A percentile compares a stretch with the other conserved stretches of the same genome.
Conservation (phyloP, 2,113 vertebrate genomes). For the Emydocephalus ijimae region DNA sequence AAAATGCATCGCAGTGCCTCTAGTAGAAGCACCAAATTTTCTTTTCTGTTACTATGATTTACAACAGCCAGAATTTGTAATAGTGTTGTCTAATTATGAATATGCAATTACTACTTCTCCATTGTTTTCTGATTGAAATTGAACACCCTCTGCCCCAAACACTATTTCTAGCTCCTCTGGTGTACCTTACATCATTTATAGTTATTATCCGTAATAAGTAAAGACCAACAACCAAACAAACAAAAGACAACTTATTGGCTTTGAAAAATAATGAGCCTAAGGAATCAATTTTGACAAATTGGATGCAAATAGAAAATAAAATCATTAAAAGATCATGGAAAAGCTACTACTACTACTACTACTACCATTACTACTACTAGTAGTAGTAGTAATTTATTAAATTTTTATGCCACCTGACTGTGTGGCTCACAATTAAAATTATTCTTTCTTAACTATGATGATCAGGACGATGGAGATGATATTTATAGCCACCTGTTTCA, state of each 20-base stretch:
- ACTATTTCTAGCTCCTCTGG: not conserved
- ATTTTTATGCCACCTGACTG: not conserved
- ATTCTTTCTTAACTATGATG: not conserved
- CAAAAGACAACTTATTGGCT: not conserved
- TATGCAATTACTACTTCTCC: constrained; percentile 12
- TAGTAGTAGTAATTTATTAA: not conserved
- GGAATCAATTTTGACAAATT: not conserved
- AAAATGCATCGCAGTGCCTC: constrained; percentile 18
- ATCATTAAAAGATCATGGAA: not conserved
- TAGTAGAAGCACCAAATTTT: constrained; percentile 28
- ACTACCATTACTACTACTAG: not conserved
- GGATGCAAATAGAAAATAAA: not conserved
- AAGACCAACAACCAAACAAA: not conserved
- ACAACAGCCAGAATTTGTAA: not conserved
- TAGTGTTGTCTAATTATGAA: constrained; percentile 16
- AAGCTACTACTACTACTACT: not conserved
- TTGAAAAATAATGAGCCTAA: not conserved
- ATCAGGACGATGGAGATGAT: not conserved
- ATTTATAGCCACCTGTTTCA: not conserved
- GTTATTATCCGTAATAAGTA: not conserved
- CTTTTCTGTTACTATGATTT: constrained; percentile 18
- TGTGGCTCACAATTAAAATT: not conserved
- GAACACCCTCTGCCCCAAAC: not conserved
- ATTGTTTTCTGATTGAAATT: constrained; percentile 22
- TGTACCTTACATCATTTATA: not conserved